Evolutionary conservation across 2,797 vertebrate genomes (phyloP).

Genomic region (Acipenser oxyrinchus): DNA sequence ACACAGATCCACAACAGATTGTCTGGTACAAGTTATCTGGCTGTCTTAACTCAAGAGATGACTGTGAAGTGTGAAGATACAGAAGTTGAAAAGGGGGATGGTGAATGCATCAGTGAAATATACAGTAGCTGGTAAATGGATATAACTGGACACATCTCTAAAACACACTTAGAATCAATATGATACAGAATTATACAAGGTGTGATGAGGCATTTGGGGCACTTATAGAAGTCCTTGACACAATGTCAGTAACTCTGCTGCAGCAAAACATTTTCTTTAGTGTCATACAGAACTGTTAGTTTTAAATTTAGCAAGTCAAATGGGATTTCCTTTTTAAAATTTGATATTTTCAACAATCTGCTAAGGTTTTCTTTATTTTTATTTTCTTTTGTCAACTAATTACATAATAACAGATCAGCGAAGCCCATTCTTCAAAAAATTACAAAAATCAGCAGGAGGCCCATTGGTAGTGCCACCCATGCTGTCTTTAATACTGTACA

Average conservation of each 20-base stretch:
- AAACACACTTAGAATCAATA: no score
- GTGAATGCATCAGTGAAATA: no score
- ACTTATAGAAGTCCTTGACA: not conserved
- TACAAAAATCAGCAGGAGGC: not conserved
- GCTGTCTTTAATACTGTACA: slow-evolving; percentile 3
- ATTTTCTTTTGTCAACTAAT: slow-evolving; percentile 25
- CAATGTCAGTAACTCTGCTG: not conserved
- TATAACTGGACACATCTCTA: no score
- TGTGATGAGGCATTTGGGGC: not conserved
- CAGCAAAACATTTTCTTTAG: not conserved
- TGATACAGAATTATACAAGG: not conserved
- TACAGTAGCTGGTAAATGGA: no score
- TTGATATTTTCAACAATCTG: not conserved
- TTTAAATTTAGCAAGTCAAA: not conserved
- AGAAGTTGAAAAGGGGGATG: no score
- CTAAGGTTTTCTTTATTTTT: not conserved
- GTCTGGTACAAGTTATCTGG: no score
- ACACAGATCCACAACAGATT: no score
- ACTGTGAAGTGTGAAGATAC: no score
- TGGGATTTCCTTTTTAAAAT: not conserved
- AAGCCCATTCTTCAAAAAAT: not conserved
- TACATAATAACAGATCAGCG: slow-evolving; percentile 19
- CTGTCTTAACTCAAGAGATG: no score
- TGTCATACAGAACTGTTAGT: not conserved
- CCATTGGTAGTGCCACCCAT: no score